Evolutionary conservation across 2,113 vertebrate genomes (phyloP), one percentile per base, ranked within the genome.

Genomic region (Oreochromis tanganicae): DNA sequence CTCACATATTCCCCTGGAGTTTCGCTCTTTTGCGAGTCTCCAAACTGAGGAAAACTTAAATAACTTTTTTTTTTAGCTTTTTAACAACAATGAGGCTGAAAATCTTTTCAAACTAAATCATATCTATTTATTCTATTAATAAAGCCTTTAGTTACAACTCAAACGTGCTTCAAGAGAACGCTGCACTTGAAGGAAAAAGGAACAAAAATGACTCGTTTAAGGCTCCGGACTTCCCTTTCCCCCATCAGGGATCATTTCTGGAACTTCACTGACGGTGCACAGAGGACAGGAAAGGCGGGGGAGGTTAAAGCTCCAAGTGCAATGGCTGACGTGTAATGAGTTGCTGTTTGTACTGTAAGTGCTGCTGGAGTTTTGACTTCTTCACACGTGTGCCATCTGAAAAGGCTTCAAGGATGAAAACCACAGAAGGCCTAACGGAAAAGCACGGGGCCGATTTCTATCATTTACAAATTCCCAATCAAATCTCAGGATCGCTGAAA

Each of bases 21-120:
- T 16, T 71, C 0, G 14, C 14, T 48, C 68, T 17, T 48, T 0
- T 29, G 41, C 0, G 27, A 48, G 5, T 19, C 71, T 38, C 21
- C 66, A 27, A 73, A 46, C 21, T 73, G n/a, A 75, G 0, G 1
- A 48, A 75, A 48, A 11, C 24, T 17, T 73, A 68, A 41, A 13
- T 38, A 12, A 12, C 1, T 38, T 57, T 7, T 4, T 4, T 3
- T 59, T 59, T 32, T 29, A 59, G 17, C 59, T 36, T 1, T 36
- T 66, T 7, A 66, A 66, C 61, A 66, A 66, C 61, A 34, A n/a
- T 1, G 10, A 78, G 71, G 27, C 41, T 19, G 43, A 19, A 50
- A 48, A 8, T 50, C 41, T 32, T 78, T 78, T 50, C 7, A 32
- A 32, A n/a, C 10, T 50, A 50, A 78, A 50, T 12, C 24, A 48